Percentiles rank a stretch among this genome's conserved stretches.
phyloP scores from a whole-genome alignment of 2,113 vertebrate species.

The Tyrannus savana region DNA sequence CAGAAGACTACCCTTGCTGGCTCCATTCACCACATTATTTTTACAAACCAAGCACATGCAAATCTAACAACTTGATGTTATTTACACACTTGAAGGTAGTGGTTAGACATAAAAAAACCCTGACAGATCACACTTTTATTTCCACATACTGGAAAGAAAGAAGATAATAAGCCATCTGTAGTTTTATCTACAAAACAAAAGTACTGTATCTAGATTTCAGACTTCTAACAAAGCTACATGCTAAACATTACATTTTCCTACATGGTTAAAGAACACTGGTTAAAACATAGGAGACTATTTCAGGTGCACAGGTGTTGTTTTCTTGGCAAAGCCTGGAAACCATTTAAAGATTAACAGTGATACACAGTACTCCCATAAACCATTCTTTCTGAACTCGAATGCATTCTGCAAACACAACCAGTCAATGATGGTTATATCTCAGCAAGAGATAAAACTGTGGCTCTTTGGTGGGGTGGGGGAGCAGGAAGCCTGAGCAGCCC shows the following conservation, averaged over 20 bases:
- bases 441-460: not conserved
- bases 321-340: not conserved
- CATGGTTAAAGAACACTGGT: not conserved
- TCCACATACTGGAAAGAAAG: not conserved
- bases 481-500: not conserved
- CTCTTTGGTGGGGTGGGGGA: rapidly evolving
- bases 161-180: not conserved
- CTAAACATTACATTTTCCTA: not conserved
- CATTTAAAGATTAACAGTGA: not conserved
- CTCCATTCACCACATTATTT: not conserved
- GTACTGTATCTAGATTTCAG: not conserved
- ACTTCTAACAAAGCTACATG: not conserved
- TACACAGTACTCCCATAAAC: not conserved
- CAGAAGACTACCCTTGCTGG: not conserved
- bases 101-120: not conserved
- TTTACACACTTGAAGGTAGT: not conserved
- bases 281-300: not conserved
- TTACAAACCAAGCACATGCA: not conserved
- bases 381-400: not conserved
- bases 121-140: not conserved
- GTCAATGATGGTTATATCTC: rapidly evolving
- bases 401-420: not conserved
- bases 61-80: not conserved
- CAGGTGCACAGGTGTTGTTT: not conserved
- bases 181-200: not conserved